Percentiles rank a stretch among this genome's conserved stretches.
These are phyloP conservation scores for Pelusios castaneus DNA, from an alignment of 2,113 vertebrate genomes.

Conservation along the genomic window DNA sequence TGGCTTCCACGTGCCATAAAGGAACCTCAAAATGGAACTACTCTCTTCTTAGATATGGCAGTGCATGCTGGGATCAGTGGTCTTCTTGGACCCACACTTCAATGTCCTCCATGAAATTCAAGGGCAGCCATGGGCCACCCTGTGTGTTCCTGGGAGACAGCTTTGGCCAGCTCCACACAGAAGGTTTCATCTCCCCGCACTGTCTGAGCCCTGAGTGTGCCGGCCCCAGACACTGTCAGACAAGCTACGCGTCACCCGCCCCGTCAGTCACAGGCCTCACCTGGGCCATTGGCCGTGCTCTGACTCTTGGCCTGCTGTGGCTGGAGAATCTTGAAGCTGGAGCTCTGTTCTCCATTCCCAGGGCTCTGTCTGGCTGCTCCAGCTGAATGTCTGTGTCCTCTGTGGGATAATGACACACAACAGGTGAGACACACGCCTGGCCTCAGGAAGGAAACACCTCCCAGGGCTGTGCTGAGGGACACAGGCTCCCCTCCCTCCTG, in stretches of 20 bases:
- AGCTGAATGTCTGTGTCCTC: conserved; percentile 77
- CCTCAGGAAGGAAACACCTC: neutral
- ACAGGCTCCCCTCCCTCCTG: neutral
- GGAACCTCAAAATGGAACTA: too few relatives aligned
- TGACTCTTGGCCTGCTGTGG: conserved; percentile 74
- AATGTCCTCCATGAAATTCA: neutral
- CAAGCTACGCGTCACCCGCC: neutral
- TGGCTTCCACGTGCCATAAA: too few relatives aligned
- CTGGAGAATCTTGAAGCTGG: conserved; percentile 64
- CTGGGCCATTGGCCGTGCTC: conserved; percentile 61
- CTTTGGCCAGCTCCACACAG: accelerated
- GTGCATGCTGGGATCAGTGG: neutral
- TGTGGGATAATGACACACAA: conserved; percentile 30
- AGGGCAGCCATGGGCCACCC: neutral
- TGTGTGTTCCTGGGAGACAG: neutral
- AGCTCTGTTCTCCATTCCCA: conserved; percentile 73
- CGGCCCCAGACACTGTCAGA: accelerated
- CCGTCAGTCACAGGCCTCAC: neutral
- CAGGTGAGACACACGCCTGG: accelerated
- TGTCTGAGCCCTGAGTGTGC: accelerated
- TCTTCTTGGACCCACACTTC: neutral
- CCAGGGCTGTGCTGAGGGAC: accelerated
- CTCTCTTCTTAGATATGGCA: neutral
- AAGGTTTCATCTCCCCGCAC: neutral
- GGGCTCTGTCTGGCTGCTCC: conserved; percentile 63